phyloP scores from a whole-genome alignment of 2,888 invertebrate species.

The Andrena minutula region DNA sequence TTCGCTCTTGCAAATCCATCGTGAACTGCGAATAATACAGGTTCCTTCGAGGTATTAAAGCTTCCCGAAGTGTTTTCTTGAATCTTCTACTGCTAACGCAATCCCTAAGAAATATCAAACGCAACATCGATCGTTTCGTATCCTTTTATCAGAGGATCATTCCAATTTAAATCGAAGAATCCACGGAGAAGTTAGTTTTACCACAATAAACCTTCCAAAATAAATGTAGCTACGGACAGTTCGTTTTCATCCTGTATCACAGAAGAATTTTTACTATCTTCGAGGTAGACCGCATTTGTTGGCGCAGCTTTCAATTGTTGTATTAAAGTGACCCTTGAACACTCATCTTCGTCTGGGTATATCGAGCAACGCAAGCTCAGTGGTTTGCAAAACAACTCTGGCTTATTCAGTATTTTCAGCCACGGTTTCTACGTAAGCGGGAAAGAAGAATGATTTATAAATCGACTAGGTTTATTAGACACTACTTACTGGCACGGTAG shows the following conservation, averaged over 20 bases:
- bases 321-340: slow-evolving; percentile 70
- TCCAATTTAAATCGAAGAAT: not conserved
- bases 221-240: slow-evolving; percentile 67
- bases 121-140: not conserved
- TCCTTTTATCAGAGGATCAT: not conserved
- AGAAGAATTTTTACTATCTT: slow-evolving; percentile 43
- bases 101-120: slow-evolving; percentile 78
- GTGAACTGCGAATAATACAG: slow-evolving; percentile 77
- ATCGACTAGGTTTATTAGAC: not conserved
- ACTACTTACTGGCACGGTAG: slow-evolving; percentile 77
- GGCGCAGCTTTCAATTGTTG: slow-evolving; percentile 80
- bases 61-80: slow-evolving; percentile 60
- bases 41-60: slow-evolving; percentile 37
- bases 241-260: slow-evolving; percentile 54
- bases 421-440: slow-evolving; percentile 73
- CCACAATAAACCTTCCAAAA: slow-evolving; percentile 80
- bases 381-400: slow-evolving; percentile 76
- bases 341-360: slow-evolving; percentile 76
- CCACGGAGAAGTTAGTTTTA: slow-evolving; percentile 56
- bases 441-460: not conserved
- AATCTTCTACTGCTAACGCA: slow-evolving; percentile 80
- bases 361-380: slow-evolving; percentile 78
- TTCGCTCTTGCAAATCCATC: slow-evolving; percentile 60
- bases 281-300: slow-evolving; percentile 66
- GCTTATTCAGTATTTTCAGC: slow-evolving; percentile 72